These are phyloP conservation scores for Onychomys arenicola DNA, from an alignment of 2,797 vertebrate species.

Conservation along the genomic window DNA sequence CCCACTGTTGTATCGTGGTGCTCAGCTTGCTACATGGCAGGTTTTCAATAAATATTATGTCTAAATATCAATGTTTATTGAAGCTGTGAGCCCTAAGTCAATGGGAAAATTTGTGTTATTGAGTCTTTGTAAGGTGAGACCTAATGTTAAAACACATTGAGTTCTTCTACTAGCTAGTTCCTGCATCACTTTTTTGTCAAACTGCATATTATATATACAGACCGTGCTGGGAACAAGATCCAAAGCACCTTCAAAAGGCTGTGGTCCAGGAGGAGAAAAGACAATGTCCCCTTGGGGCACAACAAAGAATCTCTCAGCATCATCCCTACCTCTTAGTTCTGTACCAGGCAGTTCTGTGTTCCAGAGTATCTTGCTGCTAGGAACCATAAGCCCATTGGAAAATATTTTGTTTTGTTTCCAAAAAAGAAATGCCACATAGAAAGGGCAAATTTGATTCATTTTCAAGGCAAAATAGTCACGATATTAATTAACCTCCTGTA, in stretches of 20 bases:
- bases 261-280: neutral
- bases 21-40: neutral
- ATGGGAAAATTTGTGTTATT: neutral
- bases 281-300: neutral
- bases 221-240: neutral
- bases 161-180: neutral
- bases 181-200: neutral
- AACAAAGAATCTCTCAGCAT: neutral
- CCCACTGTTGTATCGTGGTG: neutral
- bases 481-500: slow-evolving; percentile 37
- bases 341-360: neutral
- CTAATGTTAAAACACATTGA: neutral
- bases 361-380: neutral
- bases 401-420: neutral
- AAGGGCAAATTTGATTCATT: neutral
- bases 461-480: slow-evolving; percentile 4
- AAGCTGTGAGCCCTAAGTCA: neutral
- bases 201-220: neutral
- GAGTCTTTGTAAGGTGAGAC: slow-evolving; percentile 22
- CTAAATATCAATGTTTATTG: slow-evolving; percentile 37
- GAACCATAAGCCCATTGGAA: neutral
- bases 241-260: neutral
- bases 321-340: neutral
- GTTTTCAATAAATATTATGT: neutral
- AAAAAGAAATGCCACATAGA: slow-evolving; percentile 20